A percentile compares a stretch with the other conserved stretches of the same genome.
These are phyloP conservation scores for Tetrax tetrax DNA, from an alignment of 2,113 vertebrate species.

Conservation along the genomic window DNA sequence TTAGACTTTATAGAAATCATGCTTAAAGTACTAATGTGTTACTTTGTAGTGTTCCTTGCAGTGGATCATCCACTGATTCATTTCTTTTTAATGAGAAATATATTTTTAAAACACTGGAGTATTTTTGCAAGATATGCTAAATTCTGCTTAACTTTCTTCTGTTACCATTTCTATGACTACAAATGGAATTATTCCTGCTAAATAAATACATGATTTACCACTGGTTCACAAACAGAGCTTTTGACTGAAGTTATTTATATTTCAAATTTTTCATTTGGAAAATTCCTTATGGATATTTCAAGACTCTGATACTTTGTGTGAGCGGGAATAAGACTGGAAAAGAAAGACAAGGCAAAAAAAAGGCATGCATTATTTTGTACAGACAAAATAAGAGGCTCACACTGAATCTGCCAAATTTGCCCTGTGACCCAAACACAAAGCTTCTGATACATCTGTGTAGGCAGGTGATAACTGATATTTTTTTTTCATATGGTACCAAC, in stretches of 20 bases:
- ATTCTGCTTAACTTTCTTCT: not conserved
- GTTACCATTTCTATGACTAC: not conserved
- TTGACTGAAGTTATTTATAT: not conserved
- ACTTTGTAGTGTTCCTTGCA: not conserved
- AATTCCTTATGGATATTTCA: not conserved
- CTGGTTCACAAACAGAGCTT: not conserved
- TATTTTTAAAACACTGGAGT: not conserved
- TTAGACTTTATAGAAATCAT: not conserved
- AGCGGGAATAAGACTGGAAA: not conserved
- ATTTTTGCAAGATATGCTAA: not conserved
- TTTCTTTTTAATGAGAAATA: not conserved
- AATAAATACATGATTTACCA: constrained; percentile 6
- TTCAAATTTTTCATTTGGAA: not conserved
- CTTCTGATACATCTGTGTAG: not conserved
- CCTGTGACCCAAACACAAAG: not conserved
- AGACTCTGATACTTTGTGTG: not conserved
- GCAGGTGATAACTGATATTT: not conserved
- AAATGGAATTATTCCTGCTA: not conserved
- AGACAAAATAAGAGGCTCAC: not conserved
- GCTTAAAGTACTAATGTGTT: not conserved
- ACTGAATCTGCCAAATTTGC: fast-evolving
- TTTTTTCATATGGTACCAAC: not conserved
- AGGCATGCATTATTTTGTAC: not conserved
- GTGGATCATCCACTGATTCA: not conserved
- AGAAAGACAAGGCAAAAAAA: not conserved